phyloP scores from a whole-genome alignment of 2,113 vertebrate species.

The Cygnus atratus region DNA sequence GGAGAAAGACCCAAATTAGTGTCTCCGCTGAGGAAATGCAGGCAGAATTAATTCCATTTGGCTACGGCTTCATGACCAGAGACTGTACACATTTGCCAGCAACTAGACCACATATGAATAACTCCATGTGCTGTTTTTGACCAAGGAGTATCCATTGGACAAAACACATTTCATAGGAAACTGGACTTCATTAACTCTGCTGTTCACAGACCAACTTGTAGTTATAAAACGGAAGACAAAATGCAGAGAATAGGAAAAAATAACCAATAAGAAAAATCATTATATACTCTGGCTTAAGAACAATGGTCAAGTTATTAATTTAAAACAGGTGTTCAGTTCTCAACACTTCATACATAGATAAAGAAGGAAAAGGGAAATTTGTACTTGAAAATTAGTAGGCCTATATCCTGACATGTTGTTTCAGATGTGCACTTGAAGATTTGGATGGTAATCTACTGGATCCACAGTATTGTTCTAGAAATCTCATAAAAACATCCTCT shows the following conservation, averaged over 20 bases:
- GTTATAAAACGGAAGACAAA: not conserved
- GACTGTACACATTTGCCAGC: not conserved
- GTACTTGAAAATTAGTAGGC: not conserved
- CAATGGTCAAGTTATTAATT: constrained; percentile 38
- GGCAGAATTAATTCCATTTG: not conserved
- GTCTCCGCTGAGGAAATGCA: not conserved
- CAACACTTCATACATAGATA: constrained; percentile 7
- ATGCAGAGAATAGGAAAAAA: not conserved
- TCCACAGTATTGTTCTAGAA: not conserved
- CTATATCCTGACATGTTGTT: not conserved
- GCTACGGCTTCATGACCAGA: not conserved
- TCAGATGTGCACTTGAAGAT: not conserved
- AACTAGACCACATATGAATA: not conserved
- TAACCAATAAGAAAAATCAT: not conserved
- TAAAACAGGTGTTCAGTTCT: not conserved
- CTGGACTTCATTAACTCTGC: constrained; percentile 25
- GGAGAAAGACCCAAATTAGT: not conserved
- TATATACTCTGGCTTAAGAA: constrained; percentile 6
- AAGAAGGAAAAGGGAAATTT: not conserved
- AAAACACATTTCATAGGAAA: constrained; percentile 10
- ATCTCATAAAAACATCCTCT: not conserved
- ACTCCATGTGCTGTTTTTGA: not conserved
- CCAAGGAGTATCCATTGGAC: not conserved
- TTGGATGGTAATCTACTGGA: not conserved
- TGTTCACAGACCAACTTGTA: not conserved